Evolutionary conservation across 1,140 invertebrate species (phyloP), one percentile per base, ranked within the genome.

Genomic region (Dendroctonus valens): DNA sequence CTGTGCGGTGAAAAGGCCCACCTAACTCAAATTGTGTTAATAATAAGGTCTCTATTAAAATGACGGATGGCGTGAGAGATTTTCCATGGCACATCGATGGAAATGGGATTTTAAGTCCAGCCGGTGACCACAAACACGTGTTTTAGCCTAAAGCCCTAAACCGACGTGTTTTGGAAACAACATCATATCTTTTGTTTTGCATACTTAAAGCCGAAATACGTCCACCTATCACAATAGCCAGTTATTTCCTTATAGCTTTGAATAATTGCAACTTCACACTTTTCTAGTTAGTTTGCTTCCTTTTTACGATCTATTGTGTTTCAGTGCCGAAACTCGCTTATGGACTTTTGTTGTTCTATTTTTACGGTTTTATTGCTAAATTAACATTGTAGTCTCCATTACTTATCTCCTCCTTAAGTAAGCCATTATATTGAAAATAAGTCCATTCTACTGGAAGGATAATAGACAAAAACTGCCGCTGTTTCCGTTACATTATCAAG

Each of bases 1-100:
- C 55, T 59, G 55, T 59, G 55, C 14, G 55, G 55, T 41, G 9
- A 53, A 53, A 59, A 59, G 38, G 55, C 41, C 55, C 55, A 48
- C 55, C 55, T 44, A 42, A 42, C 44, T 59, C 5, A 59, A 41
- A 37, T 59, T 44, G 42, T 3, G 8, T 26, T 14, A 49, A 44
- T 37, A 59, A 59, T 59, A 26, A 59, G 4, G 55, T 42, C 55
- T 59, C 12, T 59, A 59, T 59, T 59, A 59, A 14, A 7, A 12
- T 38, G 7, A 59, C 2, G 9, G 11, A 41, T 55, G 26, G 53
- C 53, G 53, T 55, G 53, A 26, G 53, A 55, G 41, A 14, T 26
- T 26, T 26, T 26, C 26, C 26, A 26, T 40, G 12, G 26, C 41
- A 12, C n/a, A 11, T 15, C 26, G 37, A 41, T 38, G 14, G n/a